phyloP scores from a whole-genome alignment of 1,140 invertebrate species.

The Drosophila kohkoa region DNA sequence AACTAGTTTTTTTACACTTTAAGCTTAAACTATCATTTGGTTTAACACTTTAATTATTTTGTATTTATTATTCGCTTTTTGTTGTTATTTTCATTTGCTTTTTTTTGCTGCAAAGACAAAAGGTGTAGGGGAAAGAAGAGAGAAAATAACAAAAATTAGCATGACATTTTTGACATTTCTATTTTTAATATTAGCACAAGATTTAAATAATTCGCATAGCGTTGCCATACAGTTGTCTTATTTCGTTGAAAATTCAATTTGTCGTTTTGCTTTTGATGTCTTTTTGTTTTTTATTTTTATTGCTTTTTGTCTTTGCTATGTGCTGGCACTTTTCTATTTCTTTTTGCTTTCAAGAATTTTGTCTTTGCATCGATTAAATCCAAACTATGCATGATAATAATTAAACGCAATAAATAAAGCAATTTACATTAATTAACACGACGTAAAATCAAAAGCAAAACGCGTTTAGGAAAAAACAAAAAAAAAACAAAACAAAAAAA shows the following conservation, averaged over 20 bases:
- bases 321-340: slow-evolving; percentile 17
- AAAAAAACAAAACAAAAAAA: slow-evolving; percentile 10
- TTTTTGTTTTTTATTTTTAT: slow-evolving; percentile 26
- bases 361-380: slow-evolving; percentile 23
- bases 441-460: slow-evolving; percentile 58
- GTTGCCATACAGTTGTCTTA: slow-evolving; percentile 9
- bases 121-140: slow-evolving; percentile 28
- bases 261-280: neutral
- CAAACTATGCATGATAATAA: slow-evolving; percentile 31
- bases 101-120: slow-evolving; percentile 72
- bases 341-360: slow-evolving; percentile 11
- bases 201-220: slow-evolving; percentile 18
- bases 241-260: neutral
- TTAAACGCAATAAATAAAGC: slow-evolving; percentile 42
- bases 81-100: slow-evolving; percentile 26
- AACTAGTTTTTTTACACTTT: slow-evolving; percentile 76
- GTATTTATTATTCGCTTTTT: slow-evolving; percentile 9
- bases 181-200: slow-evolving; percentile 21
- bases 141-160: slow-evolving; percentile 48
- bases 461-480: slow-evolving; percentile 38
- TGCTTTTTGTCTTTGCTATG: slow-evolving; percentile 24
- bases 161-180: slow-evolving; percentile 25
- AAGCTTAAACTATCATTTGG: slow-evolving; percentile 79
- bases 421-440: slow-evolving; percentile 65
- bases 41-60: slow-evolving; percentile 49